These are phyloP conservation scores for Cairina moschata DNA, from an alignment of 2,113 vertebrate species.

Conservation along the genomic window DNA sequence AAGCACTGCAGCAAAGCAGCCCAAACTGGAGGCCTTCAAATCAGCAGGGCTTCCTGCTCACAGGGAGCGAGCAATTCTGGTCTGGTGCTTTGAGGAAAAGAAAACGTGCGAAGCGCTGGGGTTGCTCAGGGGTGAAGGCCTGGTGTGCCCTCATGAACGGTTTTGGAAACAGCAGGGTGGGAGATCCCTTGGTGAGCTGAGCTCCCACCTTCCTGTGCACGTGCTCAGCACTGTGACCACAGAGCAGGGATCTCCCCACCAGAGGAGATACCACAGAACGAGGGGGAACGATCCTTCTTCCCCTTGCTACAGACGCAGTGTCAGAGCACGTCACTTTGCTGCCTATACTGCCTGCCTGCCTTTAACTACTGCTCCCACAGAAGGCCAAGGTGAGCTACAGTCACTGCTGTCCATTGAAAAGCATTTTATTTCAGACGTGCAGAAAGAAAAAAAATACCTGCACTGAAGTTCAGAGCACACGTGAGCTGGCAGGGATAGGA, in stretches of 20 bases:
- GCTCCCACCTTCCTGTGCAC: not conserved
- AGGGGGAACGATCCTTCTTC: not conserved
- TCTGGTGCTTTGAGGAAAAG: not conserved
- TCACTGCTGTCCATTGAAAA: not conserved
- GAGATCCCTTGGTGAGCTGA: not conserved
- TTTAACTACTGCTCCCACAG: not conserved
- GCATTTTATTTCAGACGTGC: not conserved
- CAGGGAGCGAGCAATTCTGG: not conserved
- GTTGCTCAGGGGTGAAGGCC: not conserved
- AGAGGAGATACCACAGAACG: fast-evolving
- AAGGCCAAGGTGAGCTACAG: not conserved
- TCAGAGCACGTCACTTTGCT: not conserved
- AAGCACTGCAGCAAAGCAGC: not conserved
- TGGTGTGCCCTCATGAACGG: not conserved
- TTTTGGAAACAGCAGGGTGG: not conserved
- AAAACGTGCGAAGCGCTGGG: not conserved
- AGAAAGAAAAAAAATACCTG: not conserved
- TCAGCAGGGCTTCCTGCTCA: not conserved
- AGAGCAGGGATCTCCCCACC: not conserved
- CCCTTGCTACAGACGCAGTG: not conserved
- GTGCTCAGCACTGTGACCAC: not conserved
- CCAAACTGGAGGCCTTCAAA: not conserved
- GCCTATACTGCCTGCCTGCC: not conserved
- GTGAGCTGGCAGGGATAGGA: not conserved
- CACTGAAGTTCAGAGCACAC: not conserved